A percentile compares a stretch with the other conserved stretches of the same genome.
Conservation (phyloP, 2,113 vertebrate species). For the Prunella fulvescens region DNA sequence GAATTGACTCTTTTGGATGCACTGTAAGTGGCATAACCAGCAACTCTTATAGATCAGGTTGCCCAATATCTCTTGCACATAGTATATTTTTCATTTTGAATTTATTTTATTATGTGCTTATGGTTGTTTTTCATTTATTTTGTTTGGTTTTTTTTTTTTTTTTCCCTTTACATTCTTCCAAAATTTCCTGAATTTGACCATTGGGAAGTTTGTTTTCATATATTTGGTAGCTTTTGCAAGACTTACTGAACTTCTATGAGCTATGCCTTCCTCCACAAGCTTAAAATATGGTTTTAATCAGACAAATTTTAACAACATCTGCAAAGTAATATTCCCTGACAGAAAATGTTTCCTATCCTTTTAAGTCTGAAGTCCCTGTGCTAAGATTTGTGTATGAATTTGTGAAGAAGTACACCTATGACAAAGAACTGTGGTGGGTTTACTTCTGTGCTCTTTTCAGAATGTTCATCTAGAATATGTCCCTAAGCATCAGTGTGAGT, state of each 20-base stretch:
- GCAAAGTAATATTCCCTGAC: background rate
- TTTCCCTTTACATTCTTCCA: background rate
- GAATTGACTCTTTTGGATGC: background rate
- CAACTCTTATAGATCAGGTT: background rate
- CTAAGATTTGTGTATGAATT: background rate
- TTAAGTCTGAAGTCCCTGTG: background rate
- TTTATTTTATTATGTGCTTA: background rate
- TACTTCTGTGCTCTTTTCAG: background rate
- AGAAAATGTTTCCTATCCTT: background rate
- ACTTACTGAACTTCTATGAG: background rate
- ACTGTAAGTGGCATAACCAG: background rate
- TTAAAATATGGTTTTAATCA: background rate
- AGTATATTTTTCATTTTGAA: background rate
- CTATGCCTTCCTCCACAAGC: background rate
- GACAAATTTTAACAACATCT: background rate
- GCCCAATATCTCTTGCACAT: background rate
- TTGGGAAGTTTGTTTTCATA: background rate
- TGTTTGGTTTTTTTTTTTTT: background rate
- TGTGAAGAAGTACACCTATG: background rate
- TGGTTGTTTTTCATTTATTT: accelerated
- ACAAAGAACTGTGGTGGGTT: background rate
- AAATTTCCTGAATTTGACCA: background rate
- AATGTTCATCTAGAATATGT: background rate
- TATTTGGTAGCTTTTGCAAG: background rate
- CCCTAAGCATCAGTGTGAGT: background rate